These are phyloP conservation scores for Clusia tigrina DNA, from an alignment of 2,888 invertebrate genomes.

Conservation along the genomic window DNA sequence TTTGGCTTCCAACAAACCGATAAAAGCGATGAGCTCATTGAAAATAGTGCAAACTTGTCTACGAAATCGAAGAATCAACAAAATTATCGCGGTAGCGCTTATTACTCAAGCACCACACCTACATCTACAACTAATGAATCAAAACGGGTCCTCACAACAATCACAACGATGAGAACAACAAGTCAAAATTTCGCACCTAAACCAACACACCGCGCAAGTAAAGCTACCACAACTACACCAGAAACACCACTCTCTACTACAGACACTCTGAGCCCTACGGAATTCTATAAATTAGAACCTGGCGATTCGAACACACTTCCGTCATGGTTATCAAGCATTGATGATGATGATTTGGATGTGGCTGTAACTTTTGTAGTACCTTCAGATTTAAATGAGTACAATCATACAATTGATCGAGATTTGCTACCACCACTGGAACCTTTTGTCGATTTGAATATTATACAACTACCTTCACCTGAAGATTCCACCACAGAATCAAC, in stretches of 20 bases:
- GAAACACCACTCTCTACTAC: slow-evolving; percentile 37
- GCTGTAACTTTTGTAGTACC: slow-evolving; percentile 57
- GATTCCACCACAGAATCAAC: slow-evolving; percentile 21
- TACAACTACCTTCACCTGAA: slow-evolving; percentile 49
- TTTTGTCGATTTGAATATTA: slow-evolving; percentile 50
- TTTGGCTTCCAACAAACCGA: too few species aligned
- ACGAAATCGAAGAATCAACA: neutral
- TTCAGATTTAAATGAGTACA: slow-evolving; percentile 57
- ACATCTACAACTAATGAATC: slow-evolving; percentile 28
- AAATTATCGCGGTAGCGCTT: slow-evolving; percentile 41
- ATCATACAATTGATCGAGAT: slow-evolving; percentile 51
- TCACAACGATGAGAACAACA: slow-evolving; percentile 30
- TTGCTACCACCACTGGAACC: slow-evolving; percentile 59
- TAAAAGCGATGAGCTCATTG: too few species aligned
- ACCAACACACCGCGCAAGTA: slow-evolving; percentile 34
- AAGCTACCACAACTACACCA: slow-evolving; percentile 34
- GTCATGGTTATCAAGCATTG: slow-evolving; percentile 56
- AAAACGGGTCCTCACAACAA: slow-evolving; percentile 32
- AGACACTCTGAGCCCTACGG: slow-evolving; percentile 41
- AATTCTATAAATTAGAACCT: slow-evolving; percentile 50
- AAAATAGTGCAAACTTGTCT: neutral
- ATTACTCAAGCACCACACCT: slow-evolving; percentile 39
- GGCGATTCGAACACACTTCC: slow-evolving; percentile 56
- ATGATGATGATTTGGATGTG: slow-evolving; percentile 60
- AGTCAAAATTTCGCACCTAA: slow-evolving; percentile 33